These are phyloP conservation scores for Panulirus ornatus DNA, from an alignment of 1,140 invertebrate species.

Conservation along the genomic window DNA sequence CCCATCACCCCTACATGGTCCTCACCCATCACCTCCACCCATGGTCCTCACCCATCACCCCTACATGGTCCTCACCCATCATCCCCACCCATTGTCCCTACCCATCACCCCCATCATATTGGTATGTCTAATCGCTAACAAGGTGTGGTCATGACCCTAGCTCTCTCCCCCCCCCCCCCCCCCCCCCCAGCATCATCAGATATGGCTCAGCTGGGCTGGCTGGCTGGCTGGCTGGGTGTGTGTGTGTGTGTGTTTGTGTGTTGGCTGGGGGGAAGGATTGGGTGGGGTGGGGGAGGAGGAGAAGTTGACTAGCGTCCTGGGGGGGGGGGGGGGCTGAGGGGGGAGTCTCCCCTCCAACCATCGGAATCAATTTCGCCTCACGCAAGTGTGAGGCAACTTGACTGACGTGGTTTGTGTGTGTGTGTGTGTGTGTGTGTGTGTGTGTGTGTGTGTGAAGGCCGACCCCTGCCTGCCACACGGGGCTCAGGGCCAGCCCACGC, in stretches of 20 bases:
- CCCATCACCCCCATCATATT: neutral
- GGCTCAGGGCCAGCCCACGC: too few relatives aligned
- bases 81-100: neutral
- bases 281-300: neutral
- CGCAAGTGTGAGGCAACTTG: neutral
- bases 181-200: neutral
- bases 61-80: neutral
- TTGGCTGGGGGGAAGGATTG: neutral
- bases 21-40: neutral
- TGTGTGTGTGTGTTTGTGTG: too few relatives aligned
- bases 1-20: neutral
- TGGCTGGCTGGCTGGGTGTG: too few relatives aligned
- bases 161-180: neutral
- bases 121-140: constrained; percentile 5
- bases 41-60: neutral
- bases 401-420: neutral
- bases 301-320: too few relatives aligned
- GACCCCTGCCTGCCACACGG: neutral
- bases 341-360: neutral
- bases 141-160: neutral
- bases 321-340: neutral
- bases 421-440: neutral
- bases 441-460: neutral
- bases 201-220: too few relatives aligned
- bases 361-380: constrained; percentile 7